These are phyloP conservation scores for Baronia brevicornis DNA, from an alignment of 2,888 invertebrate genomes.

Conservation along the genomic window DNA sequence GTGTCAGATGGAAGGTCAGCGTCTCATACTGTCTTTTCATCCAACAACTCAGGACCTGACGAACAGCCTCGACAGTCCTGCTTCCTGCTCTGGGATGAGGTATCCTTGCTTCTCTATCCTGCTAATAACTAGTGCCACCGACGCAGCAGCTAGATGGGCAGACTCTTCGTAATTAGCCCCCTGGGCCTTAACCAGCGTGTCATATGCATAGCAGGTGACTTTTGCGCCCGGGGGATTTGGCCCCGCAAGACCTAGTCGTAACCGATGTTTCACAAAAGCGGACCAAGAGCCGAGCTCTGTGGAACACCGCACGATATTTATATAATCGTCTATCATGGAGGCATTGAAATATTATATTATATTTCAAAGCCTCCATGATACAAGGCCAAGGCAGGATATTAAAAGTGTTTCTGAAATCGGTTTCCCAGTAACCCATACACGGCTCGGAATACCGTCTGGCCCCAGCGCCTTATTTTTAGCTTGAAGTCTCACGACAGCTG, in stretches of 20 bases:
- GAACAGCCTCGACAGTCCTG: neutral
- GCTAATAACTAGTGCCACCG: conserved; percentile 9
- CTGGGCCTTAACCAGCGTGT: conserved; percentile 16
- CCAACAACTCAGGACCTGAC: neutral
- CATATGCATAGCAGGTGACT: conserved; percentile 19
- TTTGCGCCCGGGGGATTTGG: neutral
- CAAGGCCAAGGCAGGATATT: too few species aligned
- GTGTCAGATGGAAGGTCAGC: conserved; percentile 1
- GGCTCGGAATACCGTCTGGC: too few species aligned
- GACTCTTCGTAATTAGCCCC: conserved; percentile 7
- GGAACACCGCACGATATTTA: conserved; percentile 12
- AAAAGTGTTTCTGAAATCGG: too few species aligned
- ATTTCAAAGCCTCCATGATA: too few species aligned
- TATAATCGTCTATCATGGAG: too few species aligned
- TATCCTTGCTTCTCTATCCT: conserved; percentile 8
- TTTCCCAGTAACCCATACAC: too few species aligned
- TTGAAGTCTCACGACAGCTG: neutral
- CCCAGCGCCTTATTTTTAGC: too few species aligned
- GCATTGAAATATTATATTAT: too few species aligned
- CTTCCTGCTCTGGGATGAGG: neutral
- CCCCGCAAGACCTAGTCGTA: too few species aligned
- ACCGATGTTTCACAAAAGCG: conserved; percentile 12
- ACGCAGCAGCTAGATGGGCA: conserved; percentile 11
- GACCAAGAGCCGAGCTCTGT: conserved; percentile 9
- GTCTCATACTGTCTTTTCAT: neutral